Evolutionary conservation across 2,888 invertebrate genomes (phyloP).

Genomic region (Scaptomyza reducta): DNA sequence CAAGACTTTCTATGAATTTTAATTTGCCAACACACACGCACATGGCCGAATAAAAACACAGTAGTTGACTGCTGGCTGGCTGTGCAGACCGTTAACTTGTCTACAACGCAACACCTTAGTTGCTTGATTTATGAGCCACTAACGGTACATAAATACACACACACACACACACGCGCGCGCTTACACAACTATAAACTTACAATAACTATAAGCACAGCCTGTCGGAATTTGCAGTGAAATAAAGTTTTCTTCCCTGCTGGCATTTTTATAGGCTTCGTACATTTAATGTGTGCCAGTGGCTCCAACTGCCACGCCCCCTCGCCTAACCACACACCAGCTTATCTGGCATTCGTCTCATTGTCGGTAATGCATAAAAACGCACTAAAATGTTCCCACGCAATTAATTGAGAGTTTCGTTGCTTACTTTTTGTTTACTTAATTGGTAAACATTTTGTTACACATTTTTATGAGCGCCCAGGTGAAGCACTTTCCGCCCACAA

Average conservation of each 20-base stretch:
- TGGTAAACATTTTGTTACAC: constrained; percentile 80
- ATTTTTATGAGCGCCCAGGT: constrained; percentile 72
- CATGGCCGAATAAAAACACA: constrained; percentile 4
- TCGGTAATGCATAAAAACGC: constrained; percentile 78
- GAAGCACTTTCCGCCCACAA: constrained; percentile 49
- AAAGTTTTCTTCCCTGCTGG: constrained; percentile 51
- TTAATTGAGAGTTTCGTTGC: constrained; percentile 69
- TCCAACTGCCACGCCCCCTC: constrained; percentile 22
- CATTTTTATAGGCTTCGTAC: constrained; percentile 60
- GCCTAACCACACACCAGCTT: constrained; percentile 3
- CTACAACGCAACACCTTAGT: constrained; percentile 65
- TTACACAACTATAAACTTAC: not conserved
- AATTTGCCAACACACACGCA: constrained; percentile 59
- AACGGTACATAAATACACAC: constrained; percentile 22
- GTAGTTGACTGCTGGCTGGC: constrained; percentile 13
- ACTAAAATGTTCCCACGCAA: constrained; percentile 77
- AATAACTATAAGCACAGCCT: constrained; percentile 33
- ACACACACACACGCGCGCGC: constrained; percentile 17
- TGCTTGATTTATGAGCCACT: constrained; percentile 65
- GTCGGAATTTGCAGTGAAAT: constrained; percentile 62
- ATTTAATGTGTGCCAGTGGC: constrained; percentile 56
- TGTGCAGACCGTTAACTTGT: constrained; percentile 63
- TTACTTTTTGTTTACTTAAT: constrained; percentile 76
- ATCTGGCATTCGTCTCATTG: constrained; percentile 43
- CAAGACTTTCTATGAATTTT: constrained; percentile 68